Evolutionary conservation across 2,113 vertebrate species (phyloP), one percentile per base, ranked within the genome.

Genomic region (Greenwoodochromis staneri): DNA sequence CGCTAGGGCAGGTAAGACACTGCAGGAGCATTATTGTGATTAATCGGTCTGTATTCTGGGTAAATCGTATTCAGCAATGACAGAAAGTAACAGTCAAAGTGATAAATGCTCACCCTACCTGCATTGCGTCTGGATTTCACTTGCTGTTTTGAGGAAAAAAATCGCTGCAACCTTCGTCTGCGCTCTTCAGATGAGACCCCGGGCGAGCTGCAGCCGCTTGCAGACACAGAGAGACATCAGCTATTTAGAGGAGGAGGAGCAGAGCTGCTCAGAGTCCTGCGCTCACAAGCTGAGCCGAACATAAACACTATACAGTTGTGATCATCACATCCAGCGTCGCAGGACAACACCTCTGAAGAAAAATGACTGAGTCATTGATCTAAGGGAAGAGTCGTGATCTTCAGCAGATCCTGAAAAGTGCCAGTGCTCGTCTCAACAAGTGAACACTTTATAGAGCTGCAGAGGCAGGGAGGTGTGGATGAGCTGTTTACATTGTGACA

Each of bases 101-200:
- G 45, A 83, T 31, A 63, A 8, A 59, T 27, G 24, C 24, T 71
- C 13, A 49, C 40, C 81, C 29, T 92, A 94, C 95, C 95, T 96
- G 95, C 95, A 96, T 96, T 81, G 80, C 73, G 88, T 83, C 87
- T 73, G 85, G 49, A 53, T 54, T 63, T 57, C 27, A 55, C 81
- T 81, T n/a, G 47, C 76, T 76, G 73, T 34, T 80, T 84, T 38
- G 82, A 66, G 47, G 51, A 3, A 45, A 76, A 76, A 53, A 63
- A 82, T 38, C 17, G 47, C 24, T 86, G 63, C 82, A 66, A 76
- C 55, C 87, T 55, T 90, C 2, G 59, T 82, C 63, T n/a, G 21
- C 38, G 29, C 31, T 73, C 45, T 47, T 78, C 10, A 45, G 14
- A 29, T 29, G 87, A 78, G 71, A 90, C 76, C 69, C 73, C 53